Evolutionary conservation across 2,797 vertebrate genomes (phyloP), one percentile per base, ranked within the genome.

Genomic region (Melanotaenia pygmaea): DNA sequence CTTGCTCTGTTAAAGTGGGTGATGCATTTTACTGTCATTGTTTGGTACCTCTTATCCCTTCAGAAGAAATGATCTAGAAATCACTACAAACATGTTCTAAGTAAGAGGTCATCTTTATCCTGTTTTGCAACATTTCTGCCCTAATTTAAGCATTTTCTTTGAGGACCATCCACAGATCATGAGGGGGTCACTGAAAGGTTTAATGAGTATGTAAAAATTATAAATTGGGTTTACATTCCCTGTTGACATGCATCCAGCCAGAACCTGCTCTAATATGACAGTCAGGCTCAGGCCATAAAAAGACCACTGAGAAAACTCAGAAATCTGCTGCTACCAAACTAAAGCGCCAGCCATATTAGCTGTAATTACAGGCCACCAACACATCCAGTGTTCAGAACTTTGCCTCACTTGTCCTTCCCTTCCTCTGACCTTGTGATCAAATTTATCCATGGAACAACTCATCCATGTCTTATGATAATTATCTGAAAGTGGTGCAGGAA

Each of bases 351-450:
- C 13, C 51, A 5, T 28, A 28, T 30, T 26, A 5, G 51, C 24
- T 26, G 51, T 14, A 24, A 13, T 54, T 28, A 28, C 51, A 54
- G 12, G 51, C 22, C 51, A 54, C 12, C 51, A 54, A 28, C 24
- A 54, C 51, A 54, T 54, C 51, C 51, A 54, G 24, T 58, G 8
- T 26, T 47, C 30, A 47, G 67, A 67, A 8, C 73, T 51, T 59
- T 28, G 1, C 62, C 64, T 64, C 81, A 65, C 79, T 79, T 54
- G 51, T 54, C 72, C 54, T 64, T n/a, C 3, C 2, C 73, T 72
- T 84, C 71, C 79, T 79, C 64, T 80, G 71, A 74, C 80, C 77
- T 84, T 59, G 67, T 57, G 65, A 51, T 63, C 59, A 60, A 67
- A 74, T 82, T 76, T 70, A 56, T 67, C 28, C 67, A 38, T 11